Base-by-base conservation (phyloP, 2,888 invertebrate species). In the Thecophora atra region DNA sequence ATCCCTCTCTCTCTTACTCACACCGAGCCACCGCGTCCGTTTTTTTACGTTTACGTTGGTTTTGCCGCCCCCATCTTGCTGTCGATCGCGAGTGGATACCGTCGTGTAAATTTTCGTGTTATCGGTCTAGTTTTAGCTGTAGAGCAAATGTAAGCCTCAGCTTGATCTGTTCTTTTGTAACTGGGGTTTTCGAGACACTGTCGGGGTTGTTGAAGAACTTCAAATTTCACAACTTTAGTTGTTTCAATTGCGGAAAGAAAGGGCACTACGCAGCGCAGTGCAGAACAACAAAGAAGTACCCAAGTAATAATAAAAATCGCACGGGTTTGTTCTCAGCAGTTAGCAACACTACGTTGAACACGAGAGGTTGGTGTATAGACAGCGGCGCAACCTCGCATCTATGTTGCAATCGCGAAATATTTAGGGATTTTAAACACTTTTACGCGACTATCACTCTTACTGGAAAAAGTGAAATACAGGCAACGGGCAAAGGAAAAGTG, bases 381-480 rank as follows among this genome's bases (percentile, higher is more conserved):
- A 73, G 73, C 70, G 70, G 72, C 26, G 67, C 72, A 28, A 65
- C 73, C 11, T 70, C 74, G 8, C 71, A 75, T 37, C 67, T 75
- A 54, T 73, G 72, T 60, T 65, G 72, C 44, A 68, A 68, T 13
- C 67, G 72, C 13, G 52, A 67, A 54, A 70, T 70, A 67, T 73
- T 75, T 47, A 56, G 56, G 13, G 24, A n/a, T 47, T 72, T 74
- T 37, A 44, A 72, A 64, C 13, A 28, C 26, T 58, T 58, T 28
- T n/a, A 62, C 4, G 72, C 71, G 54, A 63, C 51, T 4, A 73
- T 47, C 21, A 42, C 37, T 37, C 37, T 66, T 51, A 30, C 72
- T 24, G 72, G 65, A 19, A 30, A 72, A 3, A 75, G 72, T 26
- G 51, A 42, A 21, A 71, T 74, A 24, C 17, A 64, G 62, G 73